These are phyloP conservation scores for Pseudococcus jackbeardsleyi DNA, from an alignment of 2,888 invertebrate species.

Conservation along the genomic window DNA sequence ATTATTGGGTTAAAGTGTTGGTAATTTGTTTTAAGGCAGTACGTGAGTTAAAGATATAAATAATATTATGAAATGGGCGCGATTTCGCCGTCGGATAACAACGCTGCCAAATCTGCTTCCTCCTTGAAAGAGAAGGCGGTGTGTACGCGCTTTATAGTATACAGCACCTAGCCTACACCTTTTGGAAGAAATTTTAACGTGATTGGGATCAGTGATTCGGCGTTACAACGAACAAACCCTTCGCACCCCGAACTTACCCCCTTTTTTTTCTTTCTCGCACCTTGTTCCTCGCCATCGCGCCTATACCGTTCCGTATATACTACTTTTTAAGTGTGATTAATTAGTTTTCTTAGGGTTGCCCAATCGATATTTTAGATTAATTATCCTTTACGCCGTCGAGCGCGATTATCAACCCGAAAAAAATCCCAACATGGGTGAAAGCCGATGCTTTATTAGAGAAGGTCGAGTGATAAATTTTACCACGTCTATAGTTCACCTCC, in stretches of 20 bases:
- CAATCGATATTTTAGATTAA: constrained; percentile 50
- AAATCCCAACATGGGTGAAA: constrained; percentile 26
- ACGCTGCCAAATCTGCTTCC: constrained; percentile 57
- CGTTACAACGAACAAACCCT: constrained; percentile 5
- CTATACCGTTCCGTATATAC: neutral
- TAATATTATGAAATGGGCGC: constrained; percentile 56
- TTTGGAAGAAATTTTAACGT: constrained; percentile 38
- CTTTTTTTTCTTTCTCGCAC: neutral
- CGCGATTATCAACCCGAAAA: constrained; percentile 45
- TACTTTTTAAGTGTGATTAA: constrained; percentile 35
- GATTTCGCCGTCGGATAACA: constrained; percentile 57
- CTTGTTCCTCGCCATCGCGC: neutral
- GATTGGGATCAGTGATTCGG: constrained; percentile 47
- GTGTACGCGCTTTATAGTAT: neutral
- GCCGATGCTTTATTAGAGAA: constrained; percentile 21
- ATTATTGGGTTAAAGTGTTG: constrained; percentile 64
- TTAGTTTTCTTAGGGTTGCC: constrained; percentile 45
- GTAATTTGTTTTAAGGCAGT: constrained; percentile 63
- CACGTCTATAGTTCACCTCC: neutral
- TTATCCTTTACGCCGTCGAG: constrained; percentile 40
- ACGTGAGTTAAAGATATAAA: constrained; percentile 63
- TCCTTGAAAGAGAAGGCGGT: constrained; percentile 2
- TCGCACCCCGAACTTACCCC: constrained; percentile 14
- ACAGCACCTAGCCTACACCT: neutral
- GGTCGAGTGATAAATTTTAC: constrained; percentile 48